Percentiles rank a stretch among this genome's conserved stretches.
Conservation (phyloP, 2,888 invertebrate genomes). For the Mythimna vitellina region DNA sequence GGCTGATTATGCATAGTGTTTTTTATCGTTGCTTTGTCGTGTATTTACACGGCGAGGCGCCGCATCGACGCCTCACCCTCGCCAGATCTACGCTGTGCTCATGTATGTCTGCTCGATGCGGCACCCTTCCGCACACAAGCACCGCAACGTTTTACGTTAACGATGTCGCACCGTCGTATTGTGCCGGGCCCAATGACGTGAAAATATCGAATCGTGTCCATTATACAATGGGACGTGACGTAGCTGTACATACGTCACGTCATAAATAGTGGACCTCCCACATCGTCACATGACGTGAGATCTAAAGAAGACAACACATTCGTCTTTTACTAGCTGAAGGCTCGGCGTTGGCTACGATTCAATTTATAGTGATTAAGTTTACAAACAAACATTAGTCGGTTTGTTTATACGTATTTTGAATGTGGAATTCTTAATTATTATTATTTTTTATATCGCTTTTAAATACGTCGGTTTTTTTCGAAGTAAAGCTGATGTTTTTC, state of each 20-base stretch:
- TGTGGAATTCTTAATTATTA: constrained; percentile 2
- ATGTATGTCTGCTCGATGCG: no score
- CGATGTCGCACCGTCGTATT: no score
- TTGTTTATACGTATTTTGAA: constrained; percentile 40
- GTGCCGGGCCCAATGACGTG: constrained; percentile 31
- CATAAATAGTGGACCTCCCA: constrained; percentile 72
- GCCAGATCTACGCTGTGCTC: no score
- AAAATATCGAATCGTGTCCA: constrained; percentile 33
- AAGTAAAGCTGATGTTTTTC: background rate
- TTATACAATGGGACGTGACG: constrained; percentile 57
- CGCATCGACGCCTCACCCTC: no score
- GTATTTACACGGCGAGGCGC: no score
- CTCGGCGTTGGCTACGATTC: constrained; percentile 55
- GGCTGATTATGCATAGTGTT: no score
- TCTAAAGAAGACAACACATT: constrained; percentile 70
- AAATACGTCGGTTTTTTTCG: background rate
- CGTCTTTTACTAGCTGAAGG: constrained; percentile 23
- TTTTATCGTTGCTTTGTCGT: no score
- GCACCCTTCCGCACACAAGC: no score
- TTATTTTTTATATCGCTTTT: background rate
- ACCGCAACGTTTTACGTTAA: no score
- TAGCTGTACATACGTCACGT: constrained; percentile 56
- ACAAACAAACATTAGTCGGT: constrained; percentile 47
- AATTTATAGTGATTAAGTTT: constrained; percentile 53
- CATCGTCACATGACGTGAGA: constrained; percentile 81